phyloP scores from a whole-genome alignment of 1,140 invertebrate species.

The Drosophila bocqueti region DNA sequence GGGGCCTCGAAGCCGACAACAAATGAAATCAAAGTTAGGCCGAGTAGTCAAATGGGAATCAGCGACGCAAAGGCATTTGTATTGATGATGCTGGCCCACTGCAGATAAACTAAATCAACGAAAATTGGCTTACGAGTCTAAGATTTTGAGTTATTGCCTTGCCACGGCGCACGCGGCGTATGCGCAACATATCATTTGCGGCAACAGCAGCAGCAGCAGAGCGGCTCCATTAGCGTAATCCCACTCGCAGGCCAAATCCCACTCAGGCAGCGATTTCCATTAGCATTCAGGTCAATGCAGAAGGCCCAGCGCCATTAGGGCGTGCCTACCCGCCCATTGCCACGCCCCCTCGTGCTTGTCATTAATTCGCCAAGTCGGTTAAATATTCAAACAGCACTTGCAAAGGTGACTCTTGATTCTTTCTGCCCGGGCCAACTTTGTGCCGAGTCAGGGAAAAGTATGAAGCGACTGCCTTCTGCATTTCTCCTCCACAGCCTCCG shows the following conservation, averaged over 20 bases:
- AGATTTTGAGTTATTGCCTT: conserved; percentile 76
- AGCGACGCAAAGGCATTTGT: conserved; percentile 70
- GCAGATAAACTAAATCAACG: conserved; percentile 82
- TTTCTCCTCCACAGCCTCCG: neutral
- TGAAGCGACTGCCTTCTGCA: conserved; percentile 21
- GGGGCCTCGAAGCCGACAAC: conserved; percentile 47
- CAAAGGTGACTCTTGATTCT: conserved; percentile 50
- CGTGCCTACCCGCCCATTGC: conserved; percentile 1
- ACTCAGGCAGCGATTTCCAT: conserved; percentile 47
- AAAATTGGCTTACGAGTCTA: conserved; percentile 78
- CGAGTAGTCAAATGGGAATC: conserved; percentile 69
- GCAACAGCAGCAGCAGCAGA: conserved; percentile 11
- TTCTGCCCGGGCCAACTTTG: conserved; percentile 31
- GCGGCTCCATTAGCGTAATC: conserved; percentile 34
- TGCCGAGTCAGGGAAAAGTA: conserved; percentile 38
- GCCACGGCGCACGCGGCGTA: conserved; percentile 59
- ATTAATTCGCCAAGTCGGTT: conserved; percentile 49
- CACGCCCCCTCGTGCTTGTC: conserved; percentile 32
- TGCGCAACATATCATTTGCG: conserved; percentile 71
- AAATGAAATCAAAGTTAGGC: conserved; percentile 69
- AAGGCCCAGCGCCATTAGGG: conserved; percentile 41
- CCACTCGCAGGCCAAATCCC: conserved; percentile 40
- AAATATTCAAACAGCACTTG: conserved; percentile 47
- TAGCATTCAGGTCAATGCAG: conserved; percentile 60
- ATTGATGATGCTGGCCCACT: conserved; percentile 61